A percentile compares a stretch with the other conserved stretches of the same genome.
Conservation (phyloP, 2,888 invertebrate species). For the Lucinisca nassula region DNA sequence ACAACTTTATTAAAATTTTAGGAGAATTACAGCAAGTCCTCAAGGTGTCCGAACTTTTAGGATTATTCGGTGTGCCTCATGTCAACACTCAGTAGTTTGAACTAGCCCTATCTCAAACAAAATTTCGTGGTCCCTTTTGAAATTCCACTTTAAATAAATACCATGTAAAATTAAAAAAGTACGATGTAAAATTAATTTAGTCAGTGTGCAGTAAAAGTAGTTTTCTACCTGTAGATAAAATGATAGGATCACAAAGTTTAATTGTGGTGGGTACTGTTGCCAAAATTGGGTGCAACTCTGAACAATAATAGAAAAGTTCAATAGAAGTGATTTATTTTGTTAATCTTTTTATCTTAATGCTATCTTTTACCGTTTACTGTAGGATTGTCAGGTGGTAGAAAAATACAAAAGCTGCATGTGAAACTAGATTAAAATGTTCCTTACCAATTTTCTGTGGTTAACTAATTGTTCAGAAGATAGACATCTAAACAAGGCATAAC, state of each 20-base stretch:
- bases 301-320: neutral
- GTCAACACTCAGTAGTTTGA: no score
- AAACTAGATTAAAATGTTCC: neutral
- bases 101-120: no score
- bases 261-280: no score
- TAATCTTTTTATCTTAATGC: neutral
- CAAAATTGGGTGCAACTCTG: slow-evolving; percentile 1
- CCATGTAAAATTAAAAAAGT: no score
- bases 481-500: neutral
- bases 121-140: no score
- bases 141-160: no score
- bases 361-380: neutral
- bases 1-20: no score
- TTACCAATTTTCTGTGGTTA: neutral
- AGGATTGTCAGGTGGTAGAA: neutral
- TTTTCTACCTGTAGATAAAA: neutral
- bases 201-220: no score
- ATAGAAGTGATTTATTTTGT: neutral
- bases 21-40: no score
- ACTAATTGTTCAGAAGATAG: neutral
- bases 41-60: no score
- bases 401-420: neutral
- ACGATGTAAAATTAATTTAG: no score
- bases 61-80: no score
- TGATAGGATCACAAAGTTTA: neutral